Conservation (phyloP, 2,888 invertebrate species). For the Coleophora deauratella region DNA sequence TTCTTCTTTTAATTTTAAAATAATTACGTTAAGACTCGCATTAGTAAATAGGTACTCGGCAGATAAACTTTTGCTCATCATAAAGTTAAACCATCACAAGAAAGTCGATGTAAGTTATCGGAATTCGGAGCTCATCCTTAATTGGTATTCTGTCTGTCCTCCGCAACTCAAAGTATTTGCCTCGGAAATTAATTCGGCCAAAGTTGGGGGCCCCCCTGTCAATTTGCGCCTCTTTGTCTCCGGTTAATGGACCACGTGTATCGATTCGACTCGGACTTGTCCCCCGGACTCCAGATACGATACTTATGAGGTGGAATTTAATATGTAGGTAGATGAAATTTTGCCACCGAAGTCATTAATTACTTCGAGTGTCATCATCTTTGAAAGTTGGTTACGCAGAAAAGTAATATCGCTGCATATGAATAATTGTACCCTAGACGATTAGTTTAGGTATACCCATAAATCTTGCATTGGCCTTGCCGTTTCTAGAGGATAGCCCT, state of each 20-base stretch:
- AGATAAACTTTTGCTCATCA: too few relatives aligned
- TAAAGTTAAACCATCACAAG: too few relatives aligned
- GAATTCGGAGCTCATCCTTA: not conserved
- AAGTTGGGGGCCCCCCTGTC: constrained; percentile 15
- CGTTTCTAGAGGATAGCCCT: too few relatives aligned
- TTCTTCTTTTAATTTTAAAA: too few relatives aligned
- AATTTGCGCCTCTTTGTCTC: constrained; percentile 31
- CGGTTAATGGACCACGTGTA: constrained; percentile 12
- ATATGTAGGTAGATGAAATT: constrained; percentile 13
- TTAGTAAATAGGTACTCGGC: too few relatives aligned
- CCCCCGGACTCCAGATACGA: not conserved
- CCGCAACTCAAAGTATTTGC: constrained; percentile 39
- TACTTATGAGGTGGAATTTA: constrained; percentile 15
- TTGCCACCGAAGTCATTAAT: constrained; percentile 3
- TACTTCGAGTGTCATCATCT: too few relatives aligned
- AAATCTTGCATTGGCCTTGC: too few relatives aligned
- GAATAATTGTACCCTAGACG: too few relatives aligned
- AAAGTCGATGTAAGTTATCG: constrained; percentile 16
- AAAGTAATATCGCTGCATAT: too few relatives aligned
- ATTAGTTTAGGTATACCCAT: too few relatives aligned
- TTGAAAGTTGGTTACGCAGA: too few relatives aligned
- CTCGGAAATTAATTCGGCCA: constrained; percentile 37
- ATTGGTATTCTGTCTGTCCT: constrained; percentile 22
- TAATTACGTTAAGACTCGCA: too few relatives aligned
- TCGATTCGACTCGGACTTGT: not conserved